Evolutionary conservation across 2,113 vertebrate genomes (phyloP).

Genomic region (Phocoena phocoena): DNA sequence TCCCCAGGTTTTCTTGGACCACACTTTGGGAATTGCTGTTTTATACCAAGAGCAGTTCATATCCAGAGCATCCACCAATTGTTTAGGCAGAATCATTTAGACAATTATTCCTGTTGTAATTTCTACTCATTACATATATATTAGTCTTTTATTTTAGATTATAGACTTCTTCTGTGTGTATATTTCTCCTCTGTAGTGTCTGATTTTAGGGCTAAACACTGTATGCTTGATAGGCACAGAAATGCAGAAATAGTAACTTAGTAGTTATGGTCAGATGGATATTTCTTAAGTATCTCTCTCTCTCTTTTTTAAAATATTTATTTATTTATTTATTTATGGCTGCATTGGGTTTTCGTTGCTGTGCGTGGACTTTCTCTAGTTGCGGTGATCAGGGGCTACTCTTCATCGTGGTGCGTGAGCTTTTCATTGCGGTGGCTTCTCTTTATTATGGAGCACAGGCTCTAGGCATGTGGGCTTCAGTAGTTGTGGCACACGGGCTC

Average conservation of each 20-base stretch:
- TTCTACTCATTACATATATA: constrained; percentile 2
- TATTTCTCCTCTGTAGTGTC: neutral
- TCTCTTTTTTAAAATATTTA: neutral
- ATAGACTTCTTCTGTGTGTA: neutral
- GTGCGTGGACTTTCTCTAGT: too few relatives aligned
- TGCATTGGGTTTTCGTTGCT: too few relatives aligned
- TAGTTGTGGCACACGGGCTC: too few relatives aligned
- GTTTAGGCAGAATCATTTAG: neutral
- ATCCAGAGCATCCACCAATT: neutral
- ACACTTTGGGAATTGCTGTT: neutral
- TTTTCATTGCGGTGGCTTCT: too few relatives aligned
- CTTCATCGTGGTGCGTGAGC: too few relatives aligned
- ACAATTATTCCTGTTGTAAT: neutral
- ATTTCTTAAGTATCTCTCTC: neutral
- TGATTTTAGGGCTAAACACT: neutral
- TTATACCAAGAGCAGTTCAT: neutral
- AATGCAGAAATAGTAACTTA: neutral
- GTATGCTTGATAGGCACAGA: neutral
- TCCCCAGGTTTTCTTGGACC: neutral
- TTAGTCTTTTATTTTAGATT: neutral
- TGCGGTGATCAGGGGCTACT: too few relatives aligned
- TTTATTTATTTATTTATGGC: too few relatives aligned
- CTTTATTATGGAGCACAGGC: too few relatives aligned
- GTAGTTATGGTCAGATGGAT: neutral
- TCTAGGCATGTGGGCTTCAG: too few relatives aligned